Evolutionary conservation across 2,888 invertebrate species (phyloP).

Genomic region (Cyrtodaria siliqua): DNA sequence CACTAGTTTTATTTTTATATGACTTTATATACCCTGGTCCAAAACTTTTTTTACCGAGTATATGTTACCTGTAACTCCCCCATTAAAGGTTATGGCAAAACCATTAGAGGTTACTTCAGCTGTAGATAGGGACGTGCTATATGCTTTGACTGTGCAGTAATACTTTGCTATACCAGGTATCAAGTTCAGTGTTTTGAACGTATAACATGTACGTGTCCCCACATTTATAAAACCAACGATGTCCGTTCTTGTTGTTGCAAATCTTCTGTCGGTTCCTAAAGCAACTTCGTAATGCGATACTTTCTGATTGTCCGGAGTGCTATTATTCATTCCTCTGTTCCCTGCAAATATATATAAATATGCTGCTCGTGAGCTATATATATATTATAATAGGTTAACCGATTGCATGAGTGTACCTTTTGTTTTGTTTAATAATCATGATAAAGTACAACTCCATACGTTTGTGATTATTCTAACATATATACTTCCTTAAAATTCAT

Average conservation of each 20-base stretch:
- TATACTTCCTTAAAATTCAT: too few relatives aligned
- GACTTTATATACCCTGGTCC: too few relatives aligned
- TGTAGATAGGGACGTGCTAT: constrained; percentile 61
- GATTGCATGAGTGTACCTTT: too few relatives aligned
- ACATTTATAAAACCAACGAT: constrained; percentile 72
- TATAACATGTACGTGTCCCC: constrained; percentile 64
- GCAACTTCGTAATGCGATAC: constrained; percentile 72
- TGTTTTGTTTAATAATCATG: too few relatives aligned
- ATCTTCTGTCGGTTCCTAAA: constrained; percentile 74
- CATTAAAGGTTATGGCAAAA: constrained; percentile 69
- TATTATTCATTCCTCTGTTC: constrained; percentile 42
- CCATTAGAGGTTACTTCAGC: constrained; percentile 71
- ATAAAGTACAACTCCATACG: too few relatives aligned
- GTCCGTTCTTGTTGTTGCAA: constrained; percentile 68
- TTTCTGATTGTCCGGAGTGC: constrained; percentile 53
- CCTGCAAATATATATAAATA: too few relatives aligned
- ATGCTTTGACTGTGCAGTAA: constrained; percentile 73
- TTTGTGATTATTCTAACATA: too few relatives aligned
- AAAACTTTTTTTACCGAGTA: too few relatives aligned
- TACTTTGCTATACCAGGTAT: constrained; percentile 61
- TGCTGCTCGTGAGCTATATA: too few relatives aligned
- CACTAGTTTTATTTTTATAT: too few relatives aligned
- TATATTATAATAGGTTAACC: too few relatives aligned
- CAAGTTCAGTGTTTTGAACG: constrained; percentile 67
- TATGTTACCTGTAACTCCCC: constrained; percentile 62